phyloP scores from a whole-genome alignment of 2,797 vertebrate genomes.

The Takifugu rubripes region DNA sequence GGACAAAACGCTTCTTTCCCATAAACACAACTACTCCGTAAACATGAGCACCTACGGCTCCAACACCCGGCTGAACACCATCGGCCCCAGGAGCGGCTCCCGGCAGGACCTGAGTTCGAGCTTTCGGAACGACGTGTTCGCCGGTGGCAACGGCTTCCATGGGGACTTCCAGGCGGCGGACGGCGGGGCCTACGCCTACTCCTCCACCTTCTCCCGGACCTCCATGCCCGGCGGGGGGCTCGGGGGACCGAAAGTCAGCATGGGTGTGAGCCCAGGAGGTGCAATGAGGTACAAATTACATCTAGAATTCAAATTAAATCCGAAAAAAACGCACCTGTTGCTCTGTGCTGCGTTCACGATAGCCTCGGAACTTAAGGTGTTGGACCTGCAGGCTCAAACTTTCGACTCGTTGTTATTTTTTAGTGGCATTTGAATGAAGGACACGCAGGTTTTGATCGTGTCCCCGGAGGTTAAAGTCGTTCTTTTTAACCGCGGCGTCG shows the following conservation, averaged over 20 bases:
- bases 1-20: neutral
- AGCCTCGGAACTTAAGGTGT: too few species aligned
- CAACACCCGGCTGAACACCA: slow-evolving; percentile 21
- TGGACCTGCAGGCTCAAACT: neutral
- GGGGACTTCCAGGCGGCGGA: slow-evolving; percentile 43
- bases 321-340: slow-evolving; percentile 37
- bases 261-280: slow-evolving; percentile 9
- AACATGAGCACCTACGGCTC: slow-evolving; percentile 69
- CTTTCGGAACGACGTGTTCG: slow-evolving; percentile 44
- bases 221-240: slow-evolving; percentile 56
- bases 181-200: slow-evolving; percentile 28
- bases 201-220: slow-evolving; percentile 32
- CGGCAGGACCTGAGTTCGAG: slow-evolving; percentile 53
- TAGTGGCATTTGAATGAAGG: neutral
- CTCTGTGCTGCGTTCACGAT: neutral
- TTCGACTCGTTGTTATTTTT: too few species aligned
- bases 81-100: slow-evolving; percentile 62
- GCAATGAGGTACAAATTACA: slow-evolving; percentile 38
- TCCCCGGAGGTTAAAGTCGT: too few species aligned
- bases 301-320: neutral
- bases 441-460: neutral
- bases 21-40: neutral
- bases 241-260: slow-evolving; percentile 19
- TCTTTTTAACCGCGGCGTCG: too few species aligned
- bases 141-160: slow-evolving; percentile 61